Evolutionary conservation across 1,140 invertebrate genomes (phyloP).

Genomic region (Liolophura sinensis): DNA sequence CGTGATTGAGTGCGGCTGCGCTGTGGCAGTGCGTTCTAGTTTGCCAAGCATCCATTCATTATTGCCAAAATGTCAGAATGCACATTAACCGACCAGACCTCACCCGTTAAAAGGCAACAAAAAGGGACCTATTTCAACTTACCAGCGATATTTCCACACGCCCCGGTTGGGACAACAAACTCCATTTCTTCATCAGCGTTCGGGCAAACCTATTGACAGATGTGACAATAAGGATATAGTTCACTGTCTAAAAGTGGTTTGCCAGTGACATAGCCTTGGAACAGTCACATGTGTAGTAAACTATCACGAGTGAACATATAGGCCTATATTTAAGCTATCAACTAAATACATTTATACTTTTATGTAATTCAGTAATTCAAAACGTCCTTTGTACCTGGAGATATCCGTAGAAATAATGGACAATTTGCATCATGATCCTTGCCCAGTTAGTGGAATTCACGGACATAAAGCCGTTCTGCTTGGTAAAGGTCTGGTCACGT

Average conservation of each 20-base stretch:
- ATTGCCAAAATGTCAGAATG: too few species aligned
- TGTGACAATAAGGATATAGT: too few species aligned
- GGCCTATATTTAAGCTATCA: too few species aligned
- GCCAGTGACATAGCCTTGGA: too few species aligned
- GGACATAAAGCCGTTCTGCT: slow-evolving; percentile 49
- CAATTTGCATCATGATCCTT: slow-evolving; percentile 61
- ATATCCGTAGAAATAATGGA: slow-evolving; percentile 61
- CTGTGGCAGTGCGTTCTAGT: too few species aligned
- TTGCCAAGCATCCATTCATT: too few species aligned
- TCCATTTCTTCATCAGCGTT: slow-evolving; percentile 46
- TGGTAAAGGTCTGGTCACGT: slow-evolving; percentile 29
- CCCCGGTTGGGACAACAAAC: slow-evolving; percentile 61
- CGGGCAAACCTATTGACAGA: slow-evolving; percentile 35
- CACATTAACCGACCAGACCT: too few species aligned
- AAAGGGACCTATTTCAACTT: slow-evolving; percentile 7
- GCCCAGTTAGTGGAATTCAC: slow-evolving; percentile 64
- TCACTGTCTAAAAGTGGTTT: too few species aligned
- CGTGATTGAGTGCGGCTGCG: too few species aligned
- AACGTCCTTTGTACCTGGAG: slow-evolving; percentile 50
- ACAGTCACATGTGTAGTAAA: too few species aligned
- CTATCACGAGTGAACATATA: too few species aligned
- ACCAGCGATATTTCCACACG: slow-evolving; percentile 59
- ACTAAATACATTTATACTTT: neutral
- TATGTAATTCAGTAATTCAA: too few species aligned
- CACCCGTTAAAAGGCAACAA: neutral